Conservation (phyloP, 2,113 vertebrate genomes). For the Oncorhynchus mykiss region DNA sequence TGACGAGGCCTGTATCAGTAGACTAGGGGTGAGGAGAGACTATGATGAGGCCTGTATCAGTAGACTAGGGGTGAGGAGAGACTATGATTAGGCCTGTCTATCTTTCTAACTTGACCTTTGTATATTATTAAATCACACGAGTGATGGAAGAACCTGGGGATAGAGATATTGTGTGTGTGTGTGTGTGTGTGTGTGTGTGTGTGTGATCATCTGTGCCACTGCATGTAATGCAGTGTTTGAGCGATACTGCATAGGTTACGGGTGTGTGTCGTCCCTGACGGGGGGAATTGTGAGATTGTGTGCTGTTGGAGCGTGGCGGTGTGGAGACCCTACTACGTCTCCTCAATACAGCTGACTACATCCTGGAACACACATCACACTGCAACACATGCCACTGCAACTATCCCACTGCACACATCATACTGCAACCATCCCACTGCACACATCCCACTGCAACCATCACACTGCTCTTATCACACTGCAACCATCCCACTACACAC, state of each 20-base stretch:
- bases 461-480: too few relatives aligned
- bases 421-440: too few relatives aligned
- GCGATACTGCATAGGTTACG: neutral
- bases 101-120: slow-evolving; percentile 41
- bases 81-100: slow-evolving; percentile 10
- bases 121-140: slow-evolving; percentile 58
- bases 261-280: slow-evolving; percentile 18
- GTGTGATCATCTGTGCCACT: neutral
- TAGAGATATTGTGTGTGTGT: neutral
- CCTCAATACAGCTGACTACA: slow-evolving; percentile 21
- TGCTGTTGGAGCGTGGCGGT: neutral
- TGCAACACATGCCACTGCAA: too few relatives aligned
- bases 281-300: neutral
- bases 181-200: slow-evolving; percentile 1
- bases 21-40: too few relatives aligned
- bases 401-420: too few relatives aligned
- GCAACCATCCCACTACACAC: too few relatives aligned
- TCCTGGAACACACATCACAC: too few relatives aligned
- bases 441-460: too few relatives aligned
- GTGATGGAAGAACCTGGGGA: slow-evolving; percentile 53
- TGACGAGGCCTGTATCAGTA: too few relatives aligned
- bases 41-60: too few relatives aligned
- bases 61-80: too few relatives aligned
- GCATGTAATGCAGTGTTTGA: neutral
- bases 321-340: neutral